Evolutionary conservation across 2,113 vertebrate species (phyloP), one percentile per base, ranked within the genome.

Genomic region (Brachionichthys hirsutus): DNA sequence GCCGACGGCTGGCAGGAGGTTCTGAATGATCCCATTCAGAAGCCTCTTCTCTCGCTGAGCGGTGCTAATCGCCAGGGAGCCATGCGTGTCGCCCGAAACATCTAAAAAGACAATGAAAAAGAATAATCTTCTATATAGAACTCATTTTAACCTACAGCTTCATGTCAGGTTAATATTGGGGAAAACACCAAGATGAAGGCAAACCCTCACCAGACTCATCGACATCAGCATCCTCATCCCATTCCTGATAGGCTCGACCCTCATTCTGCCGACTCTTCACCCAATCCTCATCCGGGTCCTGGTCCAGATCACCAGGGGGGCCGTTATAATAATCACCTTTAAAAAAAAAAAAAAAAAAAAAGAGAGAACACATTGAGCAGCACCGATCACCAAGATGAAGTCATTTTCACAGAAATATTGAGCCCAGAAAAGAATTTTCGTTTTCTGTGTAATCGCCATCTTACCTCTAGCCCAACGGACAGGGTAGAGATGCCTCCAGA

Each of bases 401-500:
- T 30, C 12, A 10, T 2, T 41, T 30, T 6, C n/a, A 34, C 2
- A 9, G 14, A 1, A 18, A 7, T 13, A 14, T 42, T 0, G 3
- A 20, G 16, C 19, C 0, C 5, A 3, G 9, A 44, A 18, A 42
- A 36, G 6, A 47, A 12, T 35, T 24, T 9, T 30, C 22, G 2
- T 4, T 0, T n/a, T 6, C 0, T 2, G 45, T 5, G 22, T 3
- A 1, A 49, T 50, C 12, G 9, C 14, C 8, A 9, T 84, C 73
- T 47, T 86, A 98, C 97, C 95, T 95, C 94, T 92, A 69, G 95
- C 94, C 97, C 97, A 99, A 70, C 83, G 93, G 63, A 98, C 94
- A 19, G 97, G 97, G 64, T 98, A 96, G 52, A 99, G 93, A 80
- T 99, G 95, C 50, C 91, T 96, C 97, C 97, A 99, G 47, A 99